These are phyloP conservation scores for Leuciscus waleckii DNA, from an alignment of 2,797 vertebrate genomes.

Conservation along the genomic window DNA sequence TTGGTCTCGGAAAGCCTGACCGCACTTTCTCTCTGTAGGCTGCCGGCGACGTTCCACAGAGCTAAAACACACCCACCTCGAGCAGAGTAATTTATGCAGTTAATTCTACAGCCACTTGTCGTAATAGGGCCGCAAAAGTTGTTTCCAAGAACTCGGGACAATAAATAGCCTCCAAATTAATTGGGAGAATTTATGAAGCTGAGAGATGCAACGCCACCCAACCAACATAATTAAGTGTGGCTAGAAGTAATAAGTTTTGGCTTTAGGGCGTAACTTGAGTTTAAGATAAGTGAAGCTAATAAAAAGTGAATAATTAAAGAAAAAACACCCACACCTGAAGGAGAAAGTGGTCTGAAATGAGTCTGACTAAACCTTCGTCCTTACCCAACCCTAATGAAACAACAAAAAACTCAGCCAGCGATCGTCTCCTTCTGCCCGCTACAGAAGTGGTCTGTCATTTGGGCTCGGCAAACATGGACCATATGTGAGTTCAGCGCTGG, in stretches of 20 bases:
- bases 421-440: conserved; percentile 59
- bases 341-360: conserved; percentile 16
- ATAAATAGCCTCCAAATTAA: conserved; percentile 73
- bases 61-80: conserved; percentile 45
- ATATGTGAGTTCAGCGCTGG: conserved; percentile 81
- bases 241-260: conserved; percentile 64
- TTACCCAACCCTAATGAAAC: conserved; percentile 51
- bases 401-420: conserved; percentile 50
- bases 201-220: conserved; percentile 61
- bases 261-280: conserved; percentile 58
- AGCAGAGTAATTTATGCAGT: conserved; percentile 55
- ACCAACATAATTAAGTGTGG: conserved; percentile 62
- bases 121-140: conserved; percentile 47
- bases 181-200: conserved; percentile 69
- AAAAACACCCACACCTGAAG: conserved; percentile 59
- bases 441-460: conserved; percentile 78
- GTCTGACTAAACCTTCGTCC: not conserved
- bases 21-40: conserved; percentile 65
- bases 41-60: conserved; percentile 20
- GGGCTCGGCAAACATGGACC: conserved; percentile 80
- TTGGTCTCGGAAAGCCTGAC: conserved; percentile 61
- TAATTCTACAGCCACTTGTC: conserved; percentile 61
- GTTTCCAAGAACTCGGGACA: conserved; percentile 65
- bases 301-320: conserved; percentile 61
- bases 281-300: conserved; percentile 60